Conservation (phyloP, 2,888 invertebrate species). For the Cheilosia soror region DNA sequence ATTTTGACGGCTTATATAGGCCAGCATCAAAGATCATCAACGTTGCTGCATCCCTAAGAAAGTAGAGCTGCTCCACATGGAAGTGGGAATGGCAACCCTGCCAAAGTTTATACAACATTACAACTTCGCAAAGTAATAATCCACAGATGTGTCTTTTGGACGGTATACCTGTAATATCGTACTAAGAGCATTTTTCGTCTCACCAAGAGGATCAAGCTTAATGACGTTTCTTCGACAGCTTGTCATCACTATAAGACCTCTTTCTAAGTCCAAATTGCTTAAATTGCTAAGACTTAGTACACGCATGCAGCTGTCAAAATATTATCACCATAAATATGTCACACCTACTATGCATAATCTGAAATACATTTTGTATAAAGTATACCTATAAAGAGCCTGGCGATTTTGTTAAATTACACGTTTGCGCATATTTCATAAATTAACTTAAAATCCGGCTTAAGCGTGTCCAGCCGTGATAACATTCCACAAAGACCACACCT, state of each 20-base stretch:
- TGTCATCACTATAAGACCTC: background rate
- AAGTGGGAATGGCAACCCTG: no score
- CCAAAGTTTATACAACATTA: no score
- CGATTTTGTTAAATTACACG: slow-evolving; percentile 15
- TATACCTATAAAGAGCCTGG: background rate
- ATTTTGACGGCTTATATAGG: no score
- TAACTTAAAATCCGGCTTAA: slow-evolving; percentile 29
- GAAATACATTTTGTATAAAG: no score
- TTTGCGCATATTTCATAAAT: slow-evolving; percentile 51
- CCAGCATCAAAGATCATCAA: no score
- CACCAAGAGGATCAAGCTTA: no score
- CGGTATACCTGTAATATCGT: no score
- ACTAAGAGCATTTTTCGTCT: no score
- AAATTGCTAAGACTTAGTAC: background rate
- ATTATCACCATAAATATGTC: slow-evolving; percentile 56
- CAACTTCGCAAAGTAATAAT: no score
- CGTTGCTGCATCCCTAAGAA: no score
- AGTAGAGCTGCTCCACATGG: no score
- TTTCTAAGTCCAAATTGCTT: background rate
- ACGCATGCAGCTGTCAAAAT: slow-evolving; percentile 51
- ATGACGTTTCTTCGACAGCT: background rate
- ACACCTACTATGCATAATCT: slow-evolving; percentile 1
- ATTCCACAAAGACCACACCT: slow-evolving; percentile 45
- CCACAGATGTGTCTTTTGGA: no score
- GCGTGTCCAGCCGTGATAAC: slow-evolving; percentile 27